Evolutionary conservation across 2,797 vertebrate species (phyloP).

Genomic region (Adelosebastes latens): DNA sequence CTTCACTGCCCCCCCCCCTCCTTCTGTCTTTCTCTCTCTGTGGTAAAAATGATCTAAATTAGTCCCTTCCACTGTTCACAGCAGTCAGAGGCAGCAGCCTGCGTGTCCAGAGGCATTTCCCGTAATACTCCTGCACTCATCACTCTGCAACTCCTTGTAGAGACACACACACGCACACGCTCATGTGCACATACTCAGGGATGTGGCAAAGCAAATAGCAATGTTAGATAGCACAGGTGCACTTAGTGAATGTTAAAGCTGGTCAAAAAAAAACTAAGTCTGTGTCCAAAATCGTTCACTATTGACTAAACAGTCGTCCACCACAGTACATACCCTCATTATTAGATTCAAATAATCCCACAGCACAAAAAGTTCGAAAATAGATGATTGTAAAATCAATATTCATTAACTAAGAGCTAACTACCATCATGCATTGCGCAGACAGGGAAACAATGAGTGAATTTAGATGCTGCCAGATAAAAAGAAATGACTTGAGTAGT

Average conservation of each 20-base stretch:
- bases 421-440: background rate
- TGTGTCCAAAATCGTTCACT: background rate
- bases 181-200: background rate
- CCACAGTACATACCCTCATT: background rate
- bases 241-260: background rate
- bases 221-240: background rate
- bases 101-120: slow-evolving; percentile 74
- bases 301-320: background rate
- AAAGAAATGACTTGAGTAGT: background rate
- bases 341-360: background rate
- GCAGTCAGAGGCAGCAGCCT: slow-evolving; percentile 48
- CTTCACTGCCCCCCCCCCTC: background rate
- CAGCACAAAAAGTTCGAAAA: background rate
- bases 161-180: slow-evolving; percentile 3
- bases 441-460: background rate
- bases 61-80: slow-evolving; percentile 66
- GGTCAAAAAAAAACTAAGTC: background rate
- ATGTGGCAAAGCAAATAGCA: slow-evolving; percentile 12
- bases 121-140: slow-evolving; percentile 68
- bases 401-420: background rate
- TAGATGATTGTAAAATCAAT: background rate
- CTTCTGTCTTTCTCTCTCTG: background rate
- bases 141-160: slow-evolving; percentile 51
- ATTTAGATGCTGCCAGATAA: background rate
- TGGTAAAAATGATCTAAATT: slow-evolving; percentile 72